Conservation (phyloP, 2,888 invertebrate genomes). For the Andricus curvator region DNA sequence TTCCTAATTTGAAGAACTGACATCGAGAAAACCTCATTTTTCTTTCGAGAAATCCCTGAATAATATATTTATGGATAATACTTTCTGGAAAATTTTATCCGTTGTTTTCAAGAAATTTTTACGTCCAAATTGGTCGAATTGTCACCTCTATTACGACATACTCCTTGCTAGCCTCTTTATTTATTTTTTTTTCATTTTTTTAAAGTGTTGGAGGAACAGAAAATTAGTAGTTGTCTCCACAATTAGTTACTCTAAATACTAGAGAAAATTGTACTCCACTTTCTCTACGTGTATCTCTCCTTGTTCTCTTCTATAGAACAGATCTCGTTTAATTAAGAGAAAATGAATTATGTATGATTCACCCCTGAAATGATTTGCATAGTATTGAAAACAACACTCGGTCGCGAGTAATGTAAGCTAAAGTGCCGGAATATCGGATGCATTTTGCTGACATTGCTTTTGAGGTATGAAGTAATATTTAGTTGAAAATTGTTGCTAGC, state of each 20-base stretch:
- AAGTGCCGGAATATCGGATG: slow-evolving; percentile 32
- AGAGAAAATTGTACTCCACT: background rate
- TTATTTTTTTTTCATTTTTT: background rate
- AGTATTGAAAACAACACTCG: slow-evolving; percentile 39
- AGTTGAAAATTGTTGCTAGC: background rate
- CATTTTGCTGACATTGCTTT: background rate
- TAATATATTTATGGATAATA: no score
- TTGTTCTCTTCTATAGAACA: slow-evolving; percentile 29
- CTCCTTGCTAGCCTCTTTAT: background rate
- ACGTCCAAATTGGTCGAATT: no score
- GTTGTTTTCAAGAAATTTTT: no score
- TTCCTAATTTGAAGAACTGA: no score
- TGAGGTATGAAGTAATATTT: background rate
- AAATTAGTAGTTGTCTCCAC: background rate
- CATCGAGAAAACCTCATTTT: no score
- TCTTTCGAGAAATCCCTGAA: no score
- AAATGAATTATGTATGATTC: slow-evolving; percentile 40
- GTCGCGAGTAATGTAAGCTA: slow-evolving; percentile 22
- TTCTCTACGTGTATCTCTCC: slow-evolving; percentile 32
- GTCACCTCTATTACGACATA: background rate
- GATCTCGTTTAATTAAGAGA: slow-evolving; percentile 34
- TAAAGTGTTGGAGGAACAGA: background rate
- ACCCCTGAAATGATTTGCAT: slow-evolving; percentile 29
- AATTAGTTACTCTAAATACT: background rate
- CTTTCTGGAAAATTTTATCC: no score